Conservation (phyloP, 2,113 vertebrate species). For the Meriones unguiculatus region DNA sequence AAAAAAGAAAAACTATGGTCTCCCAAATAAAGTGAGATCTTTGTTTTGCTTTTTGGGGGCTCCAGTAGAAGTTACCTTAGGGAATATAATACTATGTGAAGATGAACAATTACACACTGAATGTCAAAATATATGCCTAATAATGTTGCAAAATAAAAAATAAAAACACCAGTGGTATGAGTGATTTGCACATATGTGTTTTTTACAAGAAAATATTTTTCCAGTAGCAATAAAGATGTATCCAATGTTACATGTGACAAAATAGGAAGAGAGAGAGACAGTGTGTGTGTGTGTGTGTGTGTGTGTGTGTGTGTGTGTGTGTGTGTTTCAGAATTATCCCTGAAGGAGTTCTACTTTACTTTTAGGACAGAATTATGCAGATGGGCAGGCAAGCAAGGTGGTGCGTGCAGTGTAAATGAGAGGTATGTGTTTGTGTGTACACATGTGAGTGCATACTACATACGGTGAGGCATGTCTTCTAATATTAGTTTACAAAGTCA, state of each 20-base stretch:
- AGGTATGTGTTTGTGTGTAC: background rate
- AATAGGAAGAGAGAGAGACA: background rate
- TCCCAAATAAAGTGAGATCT: background rate
- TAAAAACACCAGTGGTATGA: background rate
- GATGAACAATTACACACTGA: background rate
- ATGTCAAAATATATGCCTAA: constrained; percentile 46
- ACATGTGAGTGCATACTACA: background rate
- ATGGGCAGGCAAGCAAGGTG: background rate
- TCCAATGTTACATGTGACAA: background rate
- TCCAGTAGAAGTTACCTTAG: background rate
- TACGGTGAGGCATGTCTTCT: constrained; percentile 17
- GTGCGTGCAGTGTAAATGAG: background rate
- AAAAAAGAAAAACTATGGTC: constrained; percentile 43
- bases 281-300: no score
- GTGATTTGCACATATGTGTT: constrained; percentile 35
- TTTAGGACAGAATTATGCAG: constrained; percentile 44
- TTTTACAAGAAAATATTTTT: constrained; percentile 58
- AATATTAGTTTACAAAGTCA: constrained; percentile 59
- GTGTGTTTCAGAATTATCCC: constrained; percentile 25
- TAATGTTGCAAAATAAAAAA: background rate
- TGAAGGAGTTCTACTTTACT: constrained; percentile 24
- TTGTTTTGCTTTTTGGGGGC: background rate
- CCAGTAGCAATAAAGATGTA: constrained; percentile 16
- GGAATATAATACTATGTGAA: constrained; percentile 39
- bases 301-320: no score